These are phyloP conservation scores for Todus mexicanus DNA, from an alignment of 2,797 vertebrate genomes.

Conservation along the genomic window DNA sequence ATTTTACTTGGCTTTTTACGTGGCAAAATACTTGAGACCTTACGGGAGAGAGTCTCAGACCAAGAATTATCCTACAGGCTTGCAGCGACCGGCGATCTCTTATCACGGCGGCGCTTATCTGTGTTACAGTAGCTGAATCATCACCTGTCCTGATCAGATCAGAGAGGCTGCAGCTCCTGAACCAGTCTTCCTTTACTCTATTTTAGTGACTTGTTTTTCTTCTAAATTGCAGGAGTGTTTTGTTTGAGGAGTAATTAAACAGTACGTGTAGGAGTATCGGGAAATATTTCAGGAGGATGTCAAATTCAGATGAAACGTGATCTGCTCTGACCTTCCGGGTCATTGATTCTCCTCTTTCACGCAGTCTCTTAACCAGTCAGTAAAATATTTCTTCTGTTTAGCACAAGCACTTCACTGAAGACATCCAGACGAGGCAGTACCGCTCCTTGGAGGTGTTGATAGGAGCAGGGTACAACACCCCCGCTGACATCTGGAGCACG, in stretches of 20 bases:
- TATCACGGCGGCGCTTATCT: neutral
- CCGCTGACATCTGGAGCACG: slow-evolving; percentile 83
- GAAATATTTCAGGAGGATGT: neutral
- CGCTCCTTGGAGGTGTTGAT: slow-evolving; percentile 80
- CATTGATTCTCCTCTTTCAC: neutral
- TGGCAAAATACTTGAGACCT: neutral
- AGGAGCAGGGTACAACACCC: slow-evolving; percentile 79
- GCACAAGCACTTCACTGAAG: slow-evolving; percentile 94
- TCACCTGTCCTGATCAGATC: neutral
- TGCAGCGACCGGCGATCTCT: neutral
- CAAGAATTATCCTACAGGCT: neutral
- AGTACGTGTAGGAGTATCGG: neutral
- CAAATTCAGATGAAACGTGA: neutral
- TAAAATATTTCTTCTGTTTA: slow-evolving; percentile 32
- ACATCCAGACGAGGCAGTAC: slow-evolving; percentile 86
- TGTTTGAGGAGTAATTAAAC: neutral
- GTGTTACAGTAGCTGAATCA: neutral
- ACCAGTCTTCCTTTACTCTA: neutral
- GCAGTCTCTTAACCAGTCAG: neutral
- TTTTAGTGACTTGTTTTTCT: neutral
- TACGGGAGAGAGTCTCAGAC: neutral
- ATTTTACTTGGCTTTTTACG: neutral
- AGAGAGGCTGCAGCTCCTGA: neutral
- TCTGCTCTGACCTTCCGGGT: neutral
- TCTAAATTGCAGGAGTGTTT: neutral